Conservation (phyloP, 2,888 invertebrate genomes). For the Adineta ricciae region DNA sequence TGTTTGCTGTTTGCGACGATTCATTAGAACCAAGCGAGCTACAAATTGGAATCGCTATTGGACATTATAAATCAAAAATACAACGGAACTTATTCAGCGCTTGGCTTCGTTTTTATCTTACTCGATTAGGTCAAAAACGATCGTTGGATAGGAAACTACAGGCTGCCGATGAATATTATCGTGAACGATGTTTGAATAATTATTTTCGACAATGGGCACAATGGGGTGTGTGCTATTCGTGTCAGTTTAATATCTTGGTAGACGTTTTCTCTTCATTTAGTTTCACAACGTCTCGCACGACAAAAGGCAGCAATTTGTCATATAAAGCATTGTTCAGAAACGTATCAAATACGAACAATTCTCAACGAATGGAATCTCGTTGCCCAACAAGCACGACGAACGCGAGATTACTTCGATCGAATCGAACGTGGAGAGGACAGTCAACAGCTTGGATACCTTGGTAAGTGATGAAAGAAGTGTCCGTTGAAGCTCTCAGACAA, state of each 20-base stretch:
- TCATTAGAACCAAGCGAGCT: conserved; percentile 13
- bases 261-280: not conserved
- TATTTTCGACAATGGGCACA: not conserved
- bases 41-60: not conserved
- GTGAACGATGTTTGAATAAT: not conserved
- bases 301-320: not conserved
- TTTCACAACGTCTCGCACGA: not conserved
- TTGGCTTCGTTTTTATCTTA: not conserved
- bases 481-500: not conserved
- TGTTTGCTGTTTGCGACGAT: conserved; percentile 31
- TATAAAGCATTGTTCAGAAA: not conserved
- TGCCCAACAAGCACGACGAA: conserved; percentile 44
- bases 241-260: not conserved
- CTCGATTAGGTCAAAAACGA: not conserved
- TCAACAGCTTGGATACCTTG: conserved; percentile 45
- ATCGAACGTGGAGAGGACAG: conserved; percentile 48
- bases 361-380: conserved; percentile 47
- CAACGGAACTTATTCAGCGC: not conserved
- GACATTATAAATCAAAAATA: not conserved
- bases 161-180: not conserved
- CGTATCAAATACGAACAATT: conserved; percentile 40
- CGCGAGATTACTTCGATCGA: conserved; percentile 49
- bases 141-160: not conserved
- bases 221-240: not conserved
- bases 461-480: conserved; percentile 36